Conservation (phyloP, 2,888 invertebrate genomes). For the Pimpla rufipes region DNA sequence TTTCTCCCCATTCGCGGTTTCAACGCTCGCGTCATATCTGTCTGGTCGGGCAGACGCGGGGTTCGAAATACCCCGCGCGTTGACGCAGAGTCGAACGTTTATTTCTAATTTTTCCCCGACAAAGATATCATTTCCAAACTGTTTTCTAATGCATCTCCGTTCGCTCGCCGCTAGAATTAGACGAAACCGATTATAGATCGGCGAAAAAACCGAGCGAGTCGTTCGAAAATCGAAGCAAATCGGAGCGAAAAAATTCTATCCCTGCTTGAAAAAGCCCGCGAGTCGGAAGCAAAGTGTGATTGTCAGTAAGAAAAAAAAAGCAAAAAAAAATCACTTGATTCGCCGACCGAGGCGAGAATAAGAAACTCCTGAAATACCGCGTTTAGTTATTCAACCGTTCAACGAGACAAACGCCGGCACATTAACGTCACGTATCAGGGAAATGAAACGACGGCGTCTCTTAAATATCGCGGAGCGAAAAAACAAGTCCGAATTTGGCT, state of each 20-base stretch:
- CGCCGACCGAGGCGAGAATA: background rate
- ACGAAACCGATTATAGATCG: background rate
- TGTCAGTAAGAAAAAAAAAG: too few species aligned
- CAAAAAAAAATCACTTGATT: background rate
- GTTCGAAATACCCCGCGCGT: background rate
- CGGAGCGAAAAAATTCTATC: background rate
- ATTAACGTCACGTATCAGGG: background rate
- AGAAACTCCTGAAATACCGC: background rate
- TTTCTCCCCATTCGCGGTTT: background rate
- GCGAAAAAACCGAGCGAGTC: too few species aligned
- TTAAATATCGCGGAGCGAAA: background rate
- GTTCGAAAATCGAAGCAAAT: background rate
- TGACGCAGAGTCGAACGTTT: too few species aligned
- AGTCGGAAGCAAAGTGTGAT: background rate
- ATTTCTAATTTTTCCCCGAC: too few species aligned
- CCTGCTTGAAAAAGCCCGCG: background rate
- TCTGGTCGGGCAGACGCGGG: background rate
- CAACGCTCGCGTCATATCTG: background rate
- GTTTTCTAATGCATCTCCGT: too few species aligned
- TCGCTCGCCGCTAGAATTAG: too few species aligned
- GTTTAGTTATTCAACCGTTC: background rate
- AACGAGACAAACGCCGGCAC: background rate
- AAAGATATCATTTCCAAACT: too few species aligned
- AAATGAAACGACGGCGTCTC: background rate
- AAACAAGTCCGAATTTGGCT: slow-evolving; percentile 2